phyloP scores from a whole-genome alignment of 2,888 invertebrate species.

The Zaprionus obscuricornis region DNA sequence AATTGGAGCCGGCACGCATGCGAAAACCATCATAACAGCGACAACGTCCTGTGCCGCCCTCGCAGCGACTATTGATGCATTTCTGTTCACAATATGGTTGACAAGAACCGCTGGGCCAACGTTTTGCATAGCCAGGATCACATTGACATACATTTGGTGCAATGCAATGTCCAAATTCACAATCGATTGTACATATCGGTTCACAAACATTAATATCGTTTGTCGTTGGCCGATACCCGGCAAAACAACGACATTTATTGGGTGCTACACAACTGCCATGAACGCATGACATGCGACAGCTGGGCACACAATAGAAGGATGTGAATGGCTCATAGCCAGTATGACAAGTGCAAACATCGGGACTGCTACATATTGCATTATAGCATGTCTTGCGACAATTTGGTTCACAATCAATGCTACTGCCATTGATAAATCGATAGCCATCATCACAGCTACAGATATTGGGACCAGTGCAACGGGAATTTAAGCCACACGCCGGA shows the following conservation, averaged over 20 bases:
- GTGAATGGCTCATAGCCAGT: slow-evolving; percentile 75
- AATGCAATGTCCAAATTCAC: slow-evolving; percentile 78
- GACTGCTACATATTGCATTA: slow-evolving; percentile 83
- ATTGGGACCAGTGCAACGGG: slow-evolving; percentile 82
- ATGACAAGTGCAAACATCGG: slow-evolving; percentile 81
- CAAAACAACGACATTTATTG: slow-evolving; percentile 84
- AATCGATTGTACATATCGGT: slow-evolving; percentile 77
- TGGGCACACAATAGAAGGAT: slow-evolving; percentile 74
- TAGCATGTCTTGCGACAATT: slow-evolving; percentile 71
- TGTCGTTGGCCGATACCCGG: slow-evolving; percentile 78
- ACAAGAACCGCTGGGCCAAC: slow-evolving; percentile 76
- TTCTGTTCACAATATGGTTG: slow-evolving; percentile 78
- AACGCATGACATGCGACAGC: slow-evolving; percentile 70
- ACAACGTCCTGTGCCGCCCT: slow-evolving; percentile 84
- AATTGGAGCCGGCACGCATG: slow-evolving; percentile 65
- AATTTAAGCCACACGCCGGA: slow-evolving; percentile 73
- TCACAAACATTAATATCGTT: slow-evolving; percentile 62
- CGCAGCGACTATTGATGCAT: slow-evolving; percentile 84
- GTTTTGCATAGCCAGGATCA: slow-evolving; percentile 76
- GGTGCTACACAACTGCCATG: slow-evolving; percentile 82
- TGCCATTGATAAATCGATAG: slow-evolving; percentile 68
- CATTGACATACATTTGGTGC: slow-evolving; percentile 80
- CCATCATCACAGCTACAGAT: slow-evolving; percentile 81
- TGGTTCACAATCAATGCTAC: slow-evolving; percentile 76
- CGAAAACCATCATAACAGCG: slow-evolving; percentile 85